phyloP scores from a whole-genome alignment of 2,113 vertebrate species.

The Rissa tridactyla region DNA sequence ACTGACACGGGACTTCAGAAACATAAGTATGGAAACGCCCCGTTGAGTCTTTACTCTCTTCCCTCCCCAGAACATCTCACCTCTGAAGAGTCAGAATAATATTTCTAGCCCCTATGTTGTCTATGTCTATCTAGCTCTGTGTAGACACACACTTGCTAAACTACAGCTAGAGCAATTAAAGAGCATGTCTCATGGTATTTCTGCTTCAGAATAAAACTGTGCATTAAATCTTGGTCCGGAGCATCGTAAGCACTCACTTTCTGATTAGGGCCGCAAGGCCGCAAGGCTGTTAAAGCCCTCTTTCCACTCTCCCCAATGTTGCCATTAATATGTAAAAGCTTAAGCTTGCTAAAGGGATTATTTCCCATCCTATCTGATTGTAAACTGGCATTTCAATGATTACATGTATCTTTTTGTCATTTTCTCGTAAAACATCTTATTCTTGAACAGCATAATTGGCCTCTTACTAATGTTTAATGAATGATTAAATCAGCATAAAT shows the following conservation, averaged over 20 bases:
- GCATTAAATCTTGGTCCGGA: not conserved
- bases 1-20: not conserved
- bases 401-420: conserved; percentile 80
- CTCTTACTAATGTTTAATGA: conserved; percentile 75
- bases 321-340: conserved; percentile 83
- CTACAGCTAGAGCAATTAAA: not conserved
- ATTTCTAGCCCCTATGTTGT: not conserved
- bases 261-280: conserved; percentile 26
- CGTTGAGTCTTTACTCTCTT: not conserved
- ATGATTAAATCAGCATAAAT: conserved; percentile 73
- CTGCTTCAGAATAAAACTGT: not conserved
- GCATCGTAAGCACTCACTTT: not conserved
- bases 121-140: rapidly evolving
- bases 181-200: not conserved
- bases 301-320: conserved; percentile 59
- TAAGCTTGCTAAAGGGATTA: conserved; percentile 83
- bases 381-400: conserved; percentile 78
- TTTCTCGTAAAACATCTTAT: conserved; percentile 78
- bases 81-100: not conserved
- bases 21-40: not conserved
- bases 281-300: conserved; percentile 26
- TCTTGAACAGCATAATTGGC: conserved; percentile 75
- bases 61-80: not conserved
- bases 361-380: conserved; percentile 78
- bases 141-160: not conserved